A percentile compares a stretch with the other conserved stretches of the same genome.
Conservation (phyloP, 1,140 invertebrate genomes). For the Cyphomyrmex costatus region DNA sequence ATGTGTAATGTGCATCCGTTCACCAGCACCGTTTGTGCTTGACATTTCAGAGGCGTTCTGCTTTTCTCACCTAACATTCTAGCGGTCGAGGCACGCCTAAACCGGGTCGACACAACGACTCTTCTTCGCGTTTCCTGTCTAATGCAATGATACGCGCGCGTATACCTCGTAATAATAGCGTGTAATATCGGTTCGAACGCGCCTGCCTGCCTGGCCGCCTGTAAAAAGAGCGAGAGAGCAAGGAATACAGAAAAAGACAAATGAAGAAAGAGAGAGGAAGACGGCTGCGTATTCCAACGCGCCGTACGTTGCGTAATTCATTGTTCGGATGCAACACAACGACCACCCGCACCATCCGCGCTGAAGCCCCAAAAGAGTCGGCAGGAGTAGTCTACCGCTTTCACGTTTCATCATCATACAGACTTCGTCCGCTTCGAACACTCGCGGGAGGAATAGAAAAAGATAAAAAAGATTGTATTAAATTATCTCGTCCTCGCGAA, state of each 20-base stretch:
- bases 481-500: neutral
- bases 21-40: slow-evolving; percentile 46
- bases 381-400: slow-evolving; percentile 14
- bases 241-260: slow-evolving; percentile 18
- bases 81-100: slow-evolving; percentile 67
- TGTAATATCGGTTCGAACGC: slow-evolving; percentile 53
- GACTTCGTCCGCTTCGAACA: neutral
- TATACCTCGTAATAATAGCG: slow-evolving; percentile 42
- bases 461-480: neutral
- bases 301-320: slow-evolving; percentile 66
- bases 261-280: slow-evolving; percentile 11
- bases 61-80: slow-evolving; percentile 30
- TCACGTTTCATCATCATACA: slow-evolving; percentile 44
- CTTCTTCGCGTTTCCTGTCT: slow-evolving; percentile 71
- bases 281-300: slow-evolving; percentile 27
- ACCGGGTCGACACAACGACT: slow-evolving; percentile 68
- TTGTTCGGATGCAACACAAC: slow-evolving; percentile 61
- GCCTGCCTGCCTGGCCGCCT: slow-evolving; percentile 10
- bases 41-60: slow-evolving; percentile 69
- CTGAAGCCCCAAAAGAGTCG: slow-evolving; percentile 42
- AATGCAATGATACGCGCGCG: slow-evolving; percentile 65
- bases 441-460: neutral
- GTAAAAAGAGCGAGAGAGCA: slow-evolving; percentile 10
- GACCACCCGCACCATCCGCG: slow-evolving; percentile 23
- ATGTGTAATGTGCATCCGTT: slow-evolving; percentile 42